phyloP scores from a whole-genome alignment of 2,888 invertebrate species.

The Aradus depressus region DNA sequence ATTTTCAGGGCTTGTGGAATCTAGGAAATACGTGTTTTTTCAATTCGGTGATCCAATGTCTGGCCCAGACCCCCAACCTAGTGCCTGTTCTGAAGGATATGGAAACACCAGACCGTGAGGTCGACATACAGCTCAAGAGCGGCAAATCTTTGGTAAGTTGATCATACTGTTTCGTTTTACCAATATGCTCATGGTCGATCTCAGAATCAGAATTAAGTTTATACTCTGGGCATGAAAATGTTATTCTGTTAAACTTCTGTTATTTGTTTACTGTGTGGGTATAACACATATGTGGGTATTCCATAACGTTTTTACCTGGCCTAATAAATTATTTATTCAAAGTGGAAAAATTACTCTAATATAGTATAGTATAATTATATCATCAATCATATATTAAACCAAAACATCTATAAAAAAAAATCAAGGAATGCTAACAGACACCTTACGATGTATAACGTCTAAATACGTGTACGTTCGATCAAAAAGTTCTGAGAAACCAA shows the following conservation, averaged over 20 bases:
- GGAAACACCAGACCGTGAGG: constrained; percentile 48
- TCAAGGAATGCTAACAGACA: no score
- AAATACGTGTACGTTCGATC: no score
- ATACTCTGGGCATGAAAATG: neutral
- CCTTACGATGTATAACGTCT: no score
- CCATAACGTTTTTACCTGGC: no score
- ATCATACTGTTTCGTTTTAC: neutral
- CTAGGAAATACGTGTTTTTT: constrained; percentile 96
- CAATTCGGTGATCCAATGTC: constrained; percentile 89
- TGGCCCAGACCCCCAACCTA: constrained; percentile 74
- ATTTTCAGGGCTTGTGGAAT: constrained; percentile 68
- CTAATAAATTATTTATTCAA: no score
- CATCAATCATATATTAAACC: no score
- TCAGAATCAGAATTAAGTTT: neutral
- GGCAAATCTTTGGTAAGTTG: constrained; percentile 24
- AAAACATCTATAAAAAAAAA: no score
- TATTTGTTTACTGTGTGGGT: no score
- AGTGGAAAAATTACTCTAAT: no score
- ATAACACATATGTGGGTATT: no score
- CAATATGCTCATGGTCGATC: neutral
- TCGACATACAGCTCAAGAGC: constrained; percentile 27
- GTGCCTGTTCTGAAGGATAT: constrained; percentile 54
- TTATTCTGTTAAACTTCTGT: neutral
- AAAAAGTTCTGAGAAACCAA: no score
- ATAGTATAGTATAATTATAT: no score